Evolutionary conservation across 2,888 invertebrate species (phyloP), one percentile per base, ranked within the genome.

Genomic region (Colostygia pectinataria): DNA sequence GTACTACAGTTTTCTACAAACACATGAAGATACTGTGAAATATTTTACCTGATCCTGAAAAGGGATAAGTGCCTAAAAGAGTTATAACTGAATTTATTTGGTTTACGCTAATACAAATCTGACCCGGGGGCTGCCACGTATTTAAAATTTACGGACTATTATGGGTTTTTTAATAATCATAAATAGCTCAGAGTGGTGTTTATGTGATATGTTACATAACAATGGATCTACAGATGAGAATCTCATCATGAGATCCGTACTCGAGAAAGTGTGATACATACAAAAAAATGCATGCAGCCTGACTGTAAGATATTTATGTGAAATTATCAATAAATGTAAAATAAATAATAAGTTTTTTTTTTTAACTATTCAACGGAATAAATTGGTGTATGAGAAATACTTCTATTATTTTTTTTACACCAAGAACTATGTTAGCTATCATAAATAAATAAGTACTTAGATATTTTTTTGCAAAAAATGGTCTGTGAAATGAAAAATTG

Each of bases 141-240:
- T 44, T 7, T 15, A 12, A 20, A 43, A 51, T 55, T 49, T 45
- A 48, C 44, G 51, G 34, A 25, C 15, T 29, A 40, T 53, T 42
- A 41, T 24, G 13, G 29, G 27, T 48, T 53, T 15, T 57, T 55
- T 52, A 39, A 53, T 51, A 51, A 46, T 40, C 39, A 48, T 59
- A 53, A 54, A 57, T 49, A 51, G 33, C 18, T 27, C 33, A 31
- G 20, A 8, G 8, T 12, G 12, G 23, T 18, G 28, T 47, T 50
- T 44, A 43, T 38, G 36, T 38, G 15, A 28, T 27, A 32, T 39
- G 27, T 20, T 39, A 28, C 5, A n/a, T n/a, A n/a, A n/a, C n/a
- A n/a, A n/a, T 4, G 15, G 15, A 3, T 4, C 2, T 15, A 15
- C 15, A 4, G 15, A 32, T 5, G 2, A 15, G 5, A 14, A 3